Evolutionary conservation across 2,888 invertebrate genomes (phyloP).

Genomic region (Sussaba pulchella): DNA sequence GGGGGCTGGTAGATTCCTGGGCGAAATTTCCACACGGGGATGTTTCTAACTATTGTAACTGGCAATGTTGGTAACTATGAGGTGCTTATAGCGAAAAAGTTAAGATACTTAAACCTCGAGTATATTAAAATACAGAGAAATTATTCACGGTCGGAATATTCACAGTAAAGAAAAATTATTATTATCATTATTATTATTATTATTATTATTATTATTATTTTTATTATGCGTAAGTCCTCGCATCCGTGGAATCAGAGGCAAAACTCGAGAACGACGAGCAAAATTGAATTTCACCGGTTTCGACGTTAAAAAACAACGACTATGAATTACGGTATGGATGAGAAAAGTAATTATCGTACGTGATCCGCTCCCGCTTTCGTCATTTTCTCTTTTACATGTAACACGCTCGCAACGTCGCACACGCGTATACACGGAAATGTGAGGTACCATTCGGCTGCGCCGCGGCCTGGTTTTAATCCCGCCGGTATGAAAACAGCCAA

Average conservation of each 20-base stretch:
- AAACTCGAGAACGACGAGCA: slow-evolving; percentile 24
- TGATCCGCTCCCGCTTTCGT: slow-evolving; percentile 46
- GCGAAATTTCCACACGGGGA: too few relatives aligned
- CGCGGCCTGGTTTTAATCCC: slow-evolving; percentile 48
- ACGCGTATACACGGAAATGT: slow-evolving; percentile 13
- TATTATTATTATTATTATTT: too few relatives aligned
- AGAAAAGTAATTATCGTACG: slow-evolving; percentile 58
- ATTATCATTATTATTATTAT: too few relatives aligned
- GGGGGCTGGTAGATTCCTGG: too few relatives aligned
- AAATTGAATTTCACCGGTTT: not conserved
- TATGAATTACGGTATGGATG: not conserved
- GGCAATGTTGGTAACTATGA: too few relatives aligned
- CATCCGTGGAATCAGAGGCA: not conserved
- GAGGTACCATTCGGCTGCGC: slow-evolving; percentile 7
- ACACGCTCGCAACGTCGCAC: slow-evolving; percentile 53
- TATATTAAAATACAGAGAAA: too few relatives aligned
- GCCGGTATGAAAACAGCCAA: slow-evolving; percentile 35
- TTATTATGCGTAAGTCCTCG: too few relatives aligned
- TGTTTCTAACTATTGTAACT: too few relatives aligned
- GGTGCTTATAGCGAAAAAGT: too few relatives aligned
- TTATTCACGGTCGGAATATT: too few relatives aligned
- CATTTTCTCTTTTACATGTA: slow-evolving; percentile 58
- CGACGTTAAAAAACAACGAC: slow-evolving; percentile 21
- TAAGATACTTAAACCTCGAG: too few relatives aligned
- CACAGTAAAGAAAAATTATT: too few relatives aligned